Evolutionary conservation across 2,888 invertebrate genomes (phyloP).

Genomic region (Venusia cambrica): DNA sequence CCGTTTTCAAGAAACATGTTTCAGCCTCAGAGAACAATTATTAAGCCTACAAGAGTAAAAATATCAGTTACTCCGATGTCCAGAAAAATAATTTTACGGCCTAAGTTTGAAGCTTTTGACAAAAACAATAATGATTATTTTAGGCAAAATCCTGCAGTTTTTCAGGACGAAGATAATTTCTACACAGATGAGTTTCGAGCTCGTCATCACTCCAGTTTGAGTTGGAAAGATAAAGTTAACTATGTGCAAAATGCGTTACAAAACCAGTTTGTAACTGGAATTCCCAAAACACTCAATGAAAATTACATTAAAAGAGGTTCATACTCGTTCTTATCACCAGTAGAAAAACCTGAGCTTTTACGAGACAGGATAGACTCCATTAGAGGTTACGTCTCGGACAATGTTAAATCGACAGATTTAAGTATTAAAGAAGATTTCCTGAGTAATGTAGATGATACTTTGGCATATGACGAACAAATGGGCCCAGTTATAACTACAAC

Average conservation of each 20-base stretch:
- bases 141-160: constrained; percentile 36
- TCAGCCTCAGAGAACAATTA: constrained; percentile 22
- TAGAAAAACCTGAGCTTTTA: constrained; percentile 37
- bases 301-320: constrained; percentile 36
- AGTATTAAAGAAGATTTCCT: no score
- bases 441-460: no score
- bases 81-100: constrained; percentile 35
- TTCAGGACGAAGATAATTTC: constrained; percentile 33
- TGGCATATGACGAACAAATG: no score
- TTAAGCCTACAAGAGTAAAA: constrained; percentile 12
- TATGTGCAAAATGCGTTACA: constrained; percentile 29
- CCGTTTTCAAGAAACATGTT: constrained; percentile 4
- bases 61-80: constrained; percentile 21
- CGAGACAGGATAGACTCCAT: constrained; percentile 45
- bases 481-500: no score
- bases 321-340: constrained; percentile 22
- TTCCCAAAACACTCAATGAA: constrained; percentile 8
- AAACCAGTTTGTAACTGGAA: constrained; percentile 20
- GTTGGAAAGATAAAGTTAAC: constrained; percentile 38
- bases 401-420: constrained; percentile 22
- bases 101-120: constrained; percentile 38
- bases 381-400: constrained; percentile 39
- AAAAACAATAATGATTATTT: constrained; percentile 18
- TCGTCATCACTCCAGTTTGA: constrained; percentile 30
- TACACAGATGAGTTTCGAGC: constrained; percentile 32